Evolutionary conservation across 1,140 invertebrate species (phyloP), one percentile per base, ranked within the genome.

Genomic region (Mylabris phalerata): DNA sequence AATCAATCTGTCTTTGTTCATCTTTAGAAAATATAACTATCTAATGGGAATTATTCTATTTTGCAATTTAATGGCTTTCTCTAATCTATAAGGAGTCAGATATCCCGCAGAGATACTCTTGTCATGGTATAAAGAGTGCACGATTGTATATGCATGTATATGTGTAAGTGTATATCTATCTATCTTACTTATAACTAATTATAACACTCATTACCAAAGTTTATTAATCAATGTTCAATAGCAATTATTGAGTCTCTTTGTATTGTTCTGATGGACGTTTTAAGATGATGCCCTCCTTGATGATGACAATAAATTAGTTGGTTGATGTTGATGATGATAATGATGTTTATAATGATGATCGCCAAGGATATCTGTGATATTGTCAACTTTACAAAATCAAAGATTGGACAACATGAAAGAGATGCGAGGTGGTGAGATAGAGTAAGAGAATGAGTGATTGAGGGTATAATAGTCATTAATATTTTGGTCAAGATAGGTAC

Each of bases 161-260:
- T 19, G 19, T 19, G 19, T 19, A 19, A 1, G 19, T 19, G 59
- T 54, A 56, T 19, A 19, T 19, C 19, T 19, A 19, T 61, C 54
- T 62, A 58, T 55, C 3, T 57, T 54, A 48, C 44, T 57, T 51
- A 63, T 42, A 71, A 68, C 70, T 72, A 72, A 72, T 72, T 70
- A 72, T 69, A 70, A 69, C 67, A 67, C 70, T 72, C 70, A 72
- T 72, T 72, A 72, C 67, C 49, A 63, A 72, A 72, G 68, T 70
- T 70, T 72, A 71, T 72, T 72, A 72, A 72, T 72, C 70, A 70
- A 70, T 66, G 63, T 70, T 69, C 67, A 67, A 65, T 65, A 63
- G 61, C 59, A 66, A 66, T 32, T 32, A 32, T 32, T 32, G 32
- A 32, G 32, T 32, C 32, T 1, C 32, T 32, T 7, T 46, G 51